Evolutionary conservation across 2,797 vertebrate genomes (phyloP).

Genomic region (Phataginus tetradactyla): DNA sequence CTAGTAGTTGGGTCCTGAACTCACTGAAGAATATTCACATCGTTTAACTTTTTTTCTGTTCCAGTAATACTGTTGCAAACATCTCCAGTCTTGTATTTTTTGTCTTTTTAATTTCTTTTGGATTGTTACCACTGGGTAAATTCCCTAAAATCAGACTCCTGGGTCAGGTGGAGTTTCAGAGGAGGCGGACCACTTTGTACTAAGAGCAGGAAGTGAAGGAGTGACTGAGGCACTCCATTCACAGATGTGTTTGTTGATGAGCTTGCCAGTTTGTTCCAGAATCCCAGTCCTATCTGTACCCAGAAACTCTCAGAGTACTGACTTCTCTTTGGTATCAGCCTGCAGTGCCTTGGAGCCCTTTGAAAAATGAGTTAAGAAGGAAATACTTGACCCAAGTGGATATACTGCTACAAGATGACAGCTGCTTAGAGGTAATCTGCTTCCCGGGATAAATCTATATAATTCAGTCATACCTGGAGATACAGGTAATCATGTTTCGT

Average conservation of each 20-base stretch:
- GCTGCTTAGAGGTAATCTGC: background rate
- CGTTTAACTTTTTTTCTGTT: background rate
- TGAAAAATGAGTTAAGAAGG: conserved; percentile 60
- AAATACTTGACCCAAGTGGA: conserved; percentile 73
- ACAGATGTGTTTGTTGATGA: rapidly evolving
- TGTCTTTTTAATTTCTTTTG: background rate
- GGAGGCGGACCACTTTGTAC: background rate
- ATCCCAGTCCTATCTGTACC: background rate
- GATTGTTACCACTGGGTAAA: background rate
- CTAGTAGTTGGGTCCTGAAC: background rate
- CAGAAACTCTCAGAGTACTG: background rate
- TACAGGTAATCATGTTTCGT: rapidly evolving
- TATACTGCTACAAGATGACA: background rate
- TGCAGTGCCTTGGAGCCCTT: conserved; percentile 2
- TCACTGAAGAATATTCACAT: background rate
- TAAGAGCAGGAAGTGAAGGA: background rate
- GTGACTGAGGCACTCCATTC: background rate
- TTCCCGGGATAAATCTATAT: background rate
- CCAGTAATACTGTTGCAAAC: background rate
- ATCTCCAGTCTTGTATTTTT: background rate
- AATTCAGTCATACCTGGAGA: rapidly evolving
- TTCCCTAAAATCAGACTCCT: background rate
- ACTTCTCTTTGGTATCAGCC: conserved; percentile 28
- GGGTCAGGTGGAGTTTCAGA: background rate
- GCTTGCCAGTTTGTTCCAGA: background rate